A percentile compares a stretch with the other conserved stretches of the same genome.
These are phyloP conservation scores for Siphamia tubifer DNA, from an alignment of 2,113 vertebrate species.

Conservation along the genomic window DNA sequence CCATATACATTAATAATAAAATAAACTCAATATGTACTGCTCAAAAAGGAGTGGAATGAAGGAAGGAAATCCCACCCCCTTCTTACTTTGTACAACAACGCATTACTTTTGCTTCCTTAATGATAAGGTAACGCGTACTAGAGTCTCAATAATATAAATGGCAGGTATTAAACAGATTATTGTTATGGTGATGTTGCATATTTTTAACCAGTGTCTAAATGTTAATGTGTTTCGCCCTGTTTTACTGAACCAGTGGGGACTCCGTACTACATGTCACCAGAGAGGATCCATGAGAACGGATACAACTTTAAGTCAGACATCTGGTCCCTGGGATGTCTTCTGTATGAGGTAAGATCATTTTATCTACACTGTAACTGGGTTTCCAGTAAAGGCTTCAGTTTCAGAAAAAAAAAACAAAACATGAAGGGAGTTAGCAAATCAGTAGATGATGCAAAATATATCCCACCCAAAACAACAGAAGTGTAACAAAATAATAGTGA, in stretches of 20 bases:
- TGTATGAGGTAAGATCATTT: constrained; percentile 85
- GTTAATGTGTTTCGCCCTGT: background rate
- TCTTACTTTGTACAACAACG: no score
- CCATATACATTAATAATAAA: no score
- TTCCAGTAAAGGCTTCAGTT: background rate
- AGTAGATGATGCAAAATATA: background rate
- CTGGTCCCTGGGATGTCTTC: constrained; percentile 95
- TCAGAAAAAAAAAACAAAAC: background rate
- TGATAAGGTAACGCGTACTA: no score
- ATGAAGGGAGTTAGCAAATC: no score
- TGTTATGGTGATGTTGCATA: no score
- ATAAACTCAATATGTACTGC: no score
- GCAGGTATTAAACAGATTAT: no score
- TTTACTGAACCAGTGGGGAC: constrained; percentile 87
- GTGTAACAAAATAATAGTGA: no score
- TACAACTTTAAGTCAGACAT: constrained; percentile 98
- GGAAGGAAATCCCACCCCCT: no score
- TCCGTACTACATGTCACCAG: constrained; percentile 96
- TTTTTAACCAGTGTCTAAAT: background rate
- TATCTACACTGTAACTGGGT: background rate
- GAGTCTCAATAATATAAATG: no score
- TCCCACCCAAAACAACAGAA: background rate
- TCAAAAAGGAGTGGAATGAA: no score
- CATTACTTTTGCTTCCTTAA: no score
- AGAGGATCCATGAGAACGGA: constrained; percentile 95